These are phyloP conservation scores for Meloidogyne hapla DNA, from an alignment of 1,140 invertebrate genomes.

Conservation along the genomic window DNA sequence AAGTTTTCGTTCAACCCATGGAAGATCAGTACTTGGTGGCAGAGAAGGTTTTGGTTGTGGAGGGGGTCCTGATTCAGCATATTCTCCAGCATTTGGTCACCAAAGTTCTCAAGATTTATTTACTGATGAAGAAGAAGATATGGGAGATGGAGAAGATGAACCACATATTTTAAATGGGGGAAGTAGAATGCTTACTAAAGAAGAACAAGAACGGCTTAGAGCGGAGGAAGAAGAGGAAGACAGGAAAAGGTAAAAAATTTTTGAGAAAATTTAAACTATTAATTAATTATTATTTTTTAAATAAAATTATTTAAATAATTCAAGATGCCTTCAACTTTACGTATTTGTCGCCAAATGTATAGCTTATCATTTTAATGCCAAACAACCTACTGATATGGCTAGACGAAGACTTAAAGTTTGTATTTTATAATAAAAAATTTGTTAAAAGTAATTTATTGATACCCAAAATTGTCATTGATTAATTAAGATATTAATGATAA, in stretches of 20 bases:
- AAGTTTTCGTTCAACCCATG: slow-evolving; percentile 12
- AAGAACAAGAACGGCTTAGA: not conserved
- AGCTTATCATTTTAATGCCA: slow-evolving; percentile 98
- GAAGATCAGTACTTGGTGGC: slow-evolving; percentile 55
- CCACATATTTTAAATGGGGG: not conserved
- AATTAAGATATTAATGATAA: too few species aligned
- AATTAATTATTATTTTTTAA: too few species aligned
- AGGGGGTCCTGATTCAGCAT: not conserved
- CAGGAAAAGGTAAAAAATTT: not conserved
- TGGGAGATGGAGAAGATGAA: not conserved
- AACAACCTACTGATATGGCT: slow-evolving; percentile 96
- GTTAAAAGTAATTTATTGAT: not conserved
- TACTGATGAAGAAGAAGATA: not conserved
- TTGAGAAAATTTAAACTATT: too few species aligned
- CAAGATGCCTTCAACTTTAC: slow-evolving; percentile 83
- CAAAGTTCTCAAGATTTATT: slow-evolving; percentile 17
- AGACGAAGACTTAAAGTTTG: slow-evolving; percentile 79
- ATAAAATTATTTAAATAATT: slow-evolving; percentile 13
- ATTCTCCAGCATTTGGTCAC: slow-evolving; percentile 3
- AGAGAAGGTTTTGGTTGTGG: not conserved
- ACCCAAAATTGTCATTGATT: not conserved
- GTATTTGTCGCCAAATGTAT: slow-evolving; percentile 92
- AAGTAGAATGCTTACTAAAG: not conserved
- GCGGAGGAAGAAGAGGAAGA: not conserved
- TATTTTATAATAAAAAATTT: not conserved